phyloP scores from a whole-genome alignment of 2,797 vertebrate genomes.

The Smutsia gigantea region DNA sequence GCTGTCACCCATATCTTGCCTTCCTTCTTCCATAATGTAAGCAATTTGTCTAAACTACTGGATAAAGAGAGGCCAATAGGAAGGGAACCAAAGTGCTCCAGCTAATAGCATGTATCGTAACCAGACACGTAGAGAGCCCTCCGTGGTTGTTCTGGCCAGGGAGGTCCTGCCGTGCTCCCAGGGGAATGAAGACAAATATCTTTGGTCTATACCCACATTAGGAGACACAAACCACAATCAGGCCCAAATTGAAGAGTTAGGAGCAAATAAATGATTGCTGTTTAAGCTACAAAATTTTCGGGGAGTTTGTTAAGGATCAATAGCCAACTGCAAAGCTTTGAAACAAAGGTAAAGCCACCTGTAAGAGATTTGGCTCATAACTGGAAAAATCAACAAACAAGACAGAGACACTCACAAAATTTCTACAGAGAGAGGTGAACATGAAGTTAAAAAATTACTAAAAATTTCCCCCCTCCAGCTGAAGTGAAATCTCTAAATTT shows the following conservation, averaged over 20 bases:
- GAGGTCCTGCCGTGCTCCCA: neutral
- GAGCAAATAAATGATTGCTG: neutral
- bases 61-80: neutral
- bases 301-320: neutral
- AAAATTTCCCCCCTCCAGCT: neutral
- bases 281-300: neutral
- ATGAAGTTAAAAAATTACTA: neutral
- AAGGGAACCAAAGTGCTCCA: neutral
- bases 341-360: neutral
- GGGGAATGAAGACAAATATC: neutral
- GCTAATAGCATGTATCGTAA: too few species aligned
- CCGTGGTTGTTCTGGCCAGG: neutral
- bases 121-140: neutral
- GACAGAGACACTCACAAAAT: neutral
- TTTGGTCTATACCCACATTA: neutral
- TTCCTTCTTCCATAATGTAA: neutral
- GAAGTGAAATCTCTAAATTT: constrained; percentile 11
- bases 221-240: neutral
- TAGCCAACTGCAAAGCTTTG: neutral
- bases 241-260: neutral
- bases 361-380: neutral
- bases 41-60: neutral
- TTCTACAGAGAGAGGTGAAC: neutral
- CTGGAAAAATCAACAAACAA: neutral
- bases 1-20: neutral